Conservation (phyloP, 2,797 vertebrate genomes). For the Hoplostethus mediterraneus region DNA sequence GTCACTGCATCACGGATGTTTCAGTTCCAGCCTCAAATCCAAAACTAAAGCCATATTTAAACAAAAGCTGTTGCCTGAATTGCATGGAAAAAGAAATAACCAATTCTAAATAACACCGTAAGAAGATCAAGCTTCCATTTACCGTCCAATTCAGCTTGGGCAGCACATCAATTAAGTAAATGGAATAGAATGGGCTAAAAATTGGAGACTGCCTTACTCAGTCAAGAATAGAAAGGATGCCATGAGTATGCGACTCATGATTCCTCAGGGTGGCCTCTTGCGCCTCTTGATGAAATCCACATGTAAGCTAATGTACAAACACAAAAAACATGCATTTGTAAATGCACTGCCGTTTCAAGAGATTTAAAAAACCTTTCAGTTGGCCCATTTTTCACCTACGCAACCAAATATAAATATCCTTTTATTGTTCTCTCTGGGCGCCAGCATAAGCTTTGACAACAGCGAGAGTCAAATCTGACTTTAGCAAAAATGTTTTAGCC, state of each 20-base stretch:
- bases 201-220: background rate
- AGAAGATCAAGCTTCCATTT: too few relatives aligned
- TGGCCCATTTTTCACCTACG: background rate
- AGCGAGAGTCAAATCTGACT: background rate
- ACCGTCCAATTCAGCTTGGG: too few relatives aligned
- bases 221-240: background rate
- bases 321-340: background rate
- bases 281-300: slow-evolving; percentile 2
- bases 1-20: too few relatives aligned
- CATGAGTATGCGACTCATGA: background rate
- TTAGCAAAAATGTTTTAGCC: background rate
- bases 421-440: background rate
- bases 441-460: background rate
- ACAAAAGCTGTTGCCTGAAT: too few relatives aligned
- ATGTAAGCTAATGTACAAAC: background rate
- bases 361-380: background rate
- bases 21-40: too few relatives aligned
- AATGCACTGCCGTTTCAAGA: background rate
- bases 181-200: too few relatives aligned
- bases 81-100: too few relatives aligned
- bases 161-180: too few relatives aligned
- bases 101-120: too few relatives aligned
- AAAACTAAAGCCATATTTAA: too few relatives aligned
- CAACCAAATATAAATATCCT: background rate
- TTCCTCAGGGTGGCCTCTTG: too few relatives aligned